Evolutionary conservation across 2,113 vertebrate species (phyloP).

Genomic region (Leptobrachium leishanense): DNA sequence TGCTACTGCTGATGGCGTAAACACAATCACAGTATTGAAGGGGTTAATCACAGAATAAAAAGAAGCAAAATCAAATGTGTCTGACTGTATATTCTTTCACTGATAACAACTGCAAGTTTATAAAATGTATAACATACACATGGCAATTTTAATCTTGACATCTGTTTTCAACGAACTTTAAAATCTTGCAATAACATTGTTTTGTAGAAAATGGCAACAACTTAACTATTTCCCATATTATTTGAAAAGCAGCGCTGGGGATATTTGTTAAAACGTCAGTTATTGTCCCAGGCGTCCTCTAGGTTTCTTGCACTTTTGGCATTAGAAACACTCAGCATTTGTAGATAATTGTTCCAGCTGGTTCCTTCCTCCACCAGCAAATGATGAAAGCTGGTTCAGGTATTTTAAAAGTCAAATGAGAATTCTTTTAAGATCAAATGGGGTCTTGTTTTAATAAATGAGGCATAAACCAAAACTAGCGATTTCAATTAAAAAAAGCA

Average conservation of each 20-base stretch:
- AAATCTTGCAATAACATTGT: too few relatives aligned
- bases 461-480: constrained; percentile 22
- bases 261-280: constrained; percentile 22
- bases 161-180: too few relatives aligned
- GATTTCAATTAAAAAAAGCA: background rate
- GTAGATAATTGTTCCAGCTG: constrained; percentile 37
- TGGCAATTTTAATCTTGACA: too few relatives aligned
- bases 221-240: constrained; percentile 27
- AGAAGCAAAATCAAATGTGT: too few relatives aligned
- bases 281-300: background rate
- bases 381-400: constrained; percentile 35
- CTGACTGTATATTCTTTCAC: too few relatives aligned
- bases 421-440: constrained; percentile 38
- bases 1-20: too few relatives aligned
- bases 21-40: too few relatives aligned
- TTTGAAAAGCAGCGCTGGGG: background rate
- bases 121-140: too few relatives aligned
- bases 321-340: background rate
- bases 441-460: constrained; percentile 42
- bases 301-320: constrained; percentile 14
- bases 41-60: too few relatives aligned
- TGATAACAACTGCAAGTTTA: too few relatives aligned
- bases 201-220: background rate
- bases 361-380: constrained; percentile 24
- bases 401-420: constrained; percentile 48